phyloP scores from a whole-genome alignment of 2,888 invertebrate species.

The Ophion obscuratus region DNA sequence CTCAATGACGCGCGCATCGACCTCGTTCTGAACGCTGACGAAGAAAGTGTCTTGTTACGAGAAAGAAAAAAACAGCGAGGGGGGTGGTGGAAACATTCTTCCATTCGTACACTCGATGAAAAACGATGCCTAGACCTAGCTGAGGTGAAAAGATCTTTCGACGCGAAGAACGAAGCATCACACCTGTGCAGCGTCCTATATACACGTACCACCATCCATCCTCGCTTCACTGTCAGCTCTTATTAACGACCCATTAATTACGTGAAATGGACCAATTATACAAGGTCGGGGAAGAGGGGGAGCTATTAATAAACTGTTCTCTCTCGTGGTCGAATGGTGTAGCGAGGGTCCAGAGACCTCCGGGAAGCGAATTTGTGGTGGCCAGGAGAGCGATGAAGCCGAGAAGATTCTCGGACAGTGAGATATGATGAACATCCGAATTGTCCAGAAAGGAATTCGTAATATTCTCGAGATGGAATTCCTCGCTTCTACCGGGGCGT shows the following conservation, averaged over 20 bases:
- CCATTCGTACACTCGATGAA: conserved; percentile 36
- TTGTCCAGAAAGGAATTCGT: conserved; percentile 31
- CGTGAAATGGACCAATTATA: conserved; percentile 76
- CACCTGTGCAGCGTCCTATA: conserved; percentile 66
- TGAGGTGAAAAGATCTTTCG: conserved; percentile 65
- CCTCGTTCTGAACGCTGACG: conserved; percentile 7
- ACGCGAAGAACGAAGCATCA: conserved; percentile 37
- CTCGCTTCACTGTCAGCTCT: conserved; percentile 74
- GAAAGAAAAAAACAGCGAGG: not conserved
- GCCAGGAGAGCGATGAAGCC: conserved; percentile 27
- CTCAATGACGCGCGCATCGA: not conserved
- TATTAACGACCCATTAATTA: conserved; percentile 78
- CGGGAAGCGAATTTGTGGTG: conserved; percentile 15
- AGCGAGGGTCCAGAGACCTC: conserved; percentile 50
- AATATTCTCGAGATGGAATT: conserved; percentile 33
- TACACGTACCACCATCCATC: conserved; percentile 69
- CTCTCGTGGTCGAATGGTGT: conserved; percentile 40
- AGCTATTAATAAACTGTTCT: conserved; percentile 74
- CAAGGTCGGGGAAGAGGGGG: conserved; percentile 33
- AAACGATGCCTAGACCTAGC: conserved; percentile 56
- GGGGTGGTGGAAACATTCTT: conserved; percentile 3
- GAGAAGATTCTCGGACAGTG: conserved; percentile 48
- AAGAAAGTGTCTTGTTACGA: conserved; percentile 18
- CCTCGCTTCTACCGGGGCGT: not conserved
- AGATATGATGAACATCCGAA: conserved; percentile 58